Evolutionary conservation across 2,113 vertebrate species (phyloP).

Genomic region (Sturnus vulgaris): DNA sequence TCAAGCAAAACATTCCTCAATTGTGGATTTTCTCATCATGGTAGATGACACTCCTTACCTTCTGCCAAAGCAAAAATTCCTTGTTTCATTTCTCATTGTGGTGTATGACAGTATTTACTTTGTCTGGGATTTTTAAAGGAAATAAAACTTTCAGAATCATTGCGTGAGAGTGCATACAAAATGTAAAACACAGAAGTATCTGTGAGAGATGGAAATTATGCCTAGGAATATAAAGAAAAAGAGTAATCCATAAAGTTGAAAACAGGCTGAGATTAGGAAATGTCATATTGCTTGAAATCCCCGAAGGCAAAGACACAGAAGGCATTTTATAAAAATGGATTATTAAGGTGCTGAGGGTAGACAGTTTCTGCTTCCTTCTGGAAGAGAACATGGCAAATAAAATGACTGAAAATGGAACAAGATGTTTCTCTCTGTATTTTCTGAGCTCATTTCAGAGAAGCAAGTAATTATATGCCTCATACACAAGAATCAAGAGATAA

Average conservation of each 20-base stretch:
- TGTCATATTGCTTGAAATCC: constrained; percentile 15
- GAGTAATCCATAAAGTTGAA: constrained; percentile 8
- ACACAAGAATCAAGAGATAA: not conserved
- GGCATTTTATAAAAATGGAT: not conserved
- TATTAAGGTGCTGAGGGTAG: not conserved
- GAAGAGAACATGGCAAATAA: not conserved
- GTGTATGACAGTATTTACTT: not conserved
- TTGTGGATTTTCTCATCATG: not conserved
- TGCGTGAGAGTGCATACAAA: not conserved
- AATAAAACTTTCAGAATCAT: not conserved
- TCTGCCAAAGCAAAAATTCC: not conserved
- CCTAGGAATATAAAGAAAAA: not conserved
- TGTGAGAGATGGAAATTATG: not conserved
- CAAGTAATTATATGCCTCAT: not conserved
- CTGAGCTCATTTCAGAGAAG: not conserved
- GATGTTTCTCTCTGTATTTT: not conserved
- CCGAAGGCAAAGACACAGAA: not conserved
- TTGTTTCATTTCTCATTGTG: not conserved
- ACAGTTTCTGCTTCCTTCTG: not conserved
- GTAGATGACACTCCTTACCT: not conserved
- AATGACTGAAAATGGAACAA: not conserved
- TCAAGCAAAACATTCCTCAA: not conserved
- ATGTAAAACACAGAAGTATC: not conserved
- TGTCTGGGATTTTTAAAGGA: not conserved
- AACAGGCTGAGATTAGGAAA: constrained; percentile 41